Percentiles rank a stretch among this genome's conserved stretches.
Conservation (phyloP, 2,888 invertebrate genomes). For the Synanthedon andrenaeformis region DNA sequence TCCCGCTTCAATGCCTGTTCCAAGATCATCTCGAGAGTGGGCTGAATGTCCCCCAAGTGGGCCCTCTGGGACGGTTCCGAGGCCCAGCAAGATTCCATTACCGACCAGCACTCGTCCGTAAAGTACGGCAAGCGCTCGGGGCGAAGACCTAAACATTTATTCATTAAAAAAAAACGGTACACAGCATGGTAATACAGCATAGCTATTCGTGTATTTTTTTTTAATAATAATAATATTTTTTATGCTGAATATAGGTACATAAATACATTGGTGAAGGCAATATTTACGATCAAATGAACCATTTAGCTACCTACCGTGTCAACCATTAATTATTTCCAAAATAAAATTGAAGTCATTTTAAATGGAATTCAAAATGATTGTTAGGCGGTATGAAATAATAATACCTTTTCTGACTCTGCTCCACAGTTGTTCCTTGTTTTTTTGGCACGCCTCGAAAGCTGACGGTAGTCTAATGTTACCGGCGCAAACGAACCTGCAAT, state of each 20-base stretch:
- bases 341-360: too few relatives aligned
- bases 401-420: constrained; percentile 84
- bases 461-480: constrained; percentile 83
- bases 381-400: too few relatives aligned
- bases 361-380: too few relatives aligned
- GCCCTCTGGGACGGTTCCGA: constrained; percentile 80
- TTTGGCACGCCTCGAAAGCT: constrained; percentile 82
- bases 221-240: too few relatives aligned
- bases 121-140: constrained; percentile 83
- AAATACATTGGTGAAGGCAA: too few relatives aligned
- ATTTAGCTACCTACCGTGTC: too few relatives aligned
- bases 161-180: background rate
- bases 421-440: constrained; percentile 88
- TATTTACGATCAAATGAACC: too few relatives aligned
- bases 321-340: too few relatives aligned
- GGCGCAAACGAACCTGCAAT: constrained; percentile 79
- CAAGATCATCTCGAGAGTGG: constrained; percentile 71
- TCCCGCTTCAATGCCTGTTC: constrained; percentile 7
- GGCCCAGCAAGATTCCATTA: constrained; percentile 89
- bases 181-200: too few relatives aligned
- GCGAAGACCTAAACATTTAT: constrained; percentile 72
- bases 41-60: constrained; percentile 82
- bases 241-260: too few relatives aligned
- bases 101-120: constrained; percentile 82
- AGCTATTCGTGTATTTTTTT: too few relatives aligned